Evolutionary conservation across 2,888 invertebrate genomes (phyloP), one percentile per base, ranked within the genome.

Genomic region (Oscheius sp.): DNA sequence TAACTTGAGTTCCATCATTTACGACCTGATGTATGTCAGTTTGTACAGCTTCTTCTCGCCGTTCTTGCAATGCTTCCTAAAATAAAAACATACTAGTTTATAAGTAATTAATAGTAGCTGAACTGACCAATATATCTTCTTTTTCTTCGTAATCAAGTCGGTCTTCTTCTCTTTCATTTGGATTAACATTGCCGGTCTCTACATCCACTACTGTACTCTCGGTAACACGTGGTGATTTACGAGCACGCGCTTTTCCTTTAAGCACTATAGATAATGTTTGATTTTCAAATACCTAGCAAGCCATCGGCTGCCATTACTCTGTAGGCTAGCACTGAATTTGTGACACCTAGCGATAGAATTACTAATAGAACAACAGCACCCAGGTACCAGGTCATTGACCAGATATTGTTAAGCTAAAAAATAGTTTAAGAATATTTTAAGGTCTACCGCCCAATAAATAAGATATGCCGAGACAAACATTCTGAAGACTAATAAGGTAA

Each of bases 261-360:
- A 74, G 15, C 3, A 2, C 3, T 34, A n/a, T n/a, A n/a, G n/a
- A n/a, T n/a, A n/a, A n/a, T n/a, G n/a, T n/a, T n/a, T n/a, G 45
- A 17, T 4, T 39, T 23, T 45, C n/a, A 2, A 4, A n/a, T 65
- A 72, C 84, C 84, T 48, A 86, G 70, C 6, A 84, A 71, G 23
- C 85, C 86, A 70, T 86, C 86, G 27, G 86, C 86, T 0, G 84
- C 80, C 71, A 86, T 69, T 15, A 86, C 75, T 25, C 86, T 80
- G 67, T 84, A 86, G 33, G 78, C 78, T 53, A 86, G 81, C 5
- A 86, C 81, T 6, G 82, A 70, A 58, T 86, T 85, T 12, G 85
- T 84, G 27, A 68, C 70, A 46, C 69, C 69, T 23, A 85, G 71
- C 0, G 85, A 85, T 37, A 76, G 57, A 46, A 85, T 83, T 65